Conservation (phyloP, 2,888 invertebrate species). For the Polydrusus pterygomalis region DNA sequence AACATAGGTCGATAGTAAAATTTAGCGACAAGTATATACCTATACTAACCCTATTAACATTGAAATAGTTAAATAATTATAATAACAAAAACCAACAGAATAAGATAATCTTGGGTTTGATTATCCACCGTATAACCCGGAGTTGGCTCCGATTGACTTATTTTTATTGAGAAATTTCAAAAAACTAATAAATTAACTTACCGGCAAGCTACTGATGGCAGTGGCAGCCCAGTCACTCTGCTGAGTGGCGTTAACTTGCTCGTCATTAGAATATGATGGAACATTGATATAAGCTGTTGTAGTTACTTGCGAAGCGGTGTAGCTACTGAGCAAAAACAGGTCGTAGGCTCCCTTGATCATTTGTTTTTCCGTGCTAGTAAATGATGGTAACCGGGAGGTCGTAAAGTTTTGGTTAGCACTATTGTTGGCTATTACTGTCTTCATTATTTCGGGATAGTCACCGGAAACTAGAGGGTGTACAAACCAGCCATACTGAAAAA, state of each 20-base stretch:
- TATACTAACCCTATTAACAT: no score
- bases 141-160: no score
- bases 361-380: slow-evolving; percentile 73
- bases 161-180: not conserved
- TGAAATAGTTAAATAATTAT: no score
- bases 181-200: slow-evolving; percentile 5
- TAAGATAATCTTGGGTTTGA: no score
- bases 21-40: no score
- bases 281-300: slow-evolving; percentile 14
- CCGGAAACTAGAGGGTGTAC: slow-evolving; percentile 73
- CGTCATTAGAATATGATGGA: slow-evolving; percentile 38
- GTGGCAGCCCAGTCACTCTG: not conserved
- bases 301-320: slow-evolving; percentile 38
- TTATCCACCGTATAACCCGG: no score
- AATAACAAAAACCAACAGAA: no score
- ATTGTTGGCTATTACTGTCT: slow-evolving; percentile 74
- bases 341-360: slow-evolving; percentile 72
- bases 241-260: slow-evolving; percentile 16
- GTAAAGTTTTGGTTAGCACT: slow-evolving; percentile 75
- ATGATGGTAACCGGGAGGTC: slow-evolving; percentile 76
- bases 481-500: slow-evolving; percentile 51
- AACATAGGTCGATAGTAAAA: no score
- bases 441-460: slow-evolving; percentile 76
- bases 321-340: slow-evolving; percentile 63
- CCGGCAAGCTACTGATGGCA: slow-evolving; percentile 3